Conservation (phyloP, 1,140 invertebrate genomes). For the Frieseomelitta varia region DNA sequence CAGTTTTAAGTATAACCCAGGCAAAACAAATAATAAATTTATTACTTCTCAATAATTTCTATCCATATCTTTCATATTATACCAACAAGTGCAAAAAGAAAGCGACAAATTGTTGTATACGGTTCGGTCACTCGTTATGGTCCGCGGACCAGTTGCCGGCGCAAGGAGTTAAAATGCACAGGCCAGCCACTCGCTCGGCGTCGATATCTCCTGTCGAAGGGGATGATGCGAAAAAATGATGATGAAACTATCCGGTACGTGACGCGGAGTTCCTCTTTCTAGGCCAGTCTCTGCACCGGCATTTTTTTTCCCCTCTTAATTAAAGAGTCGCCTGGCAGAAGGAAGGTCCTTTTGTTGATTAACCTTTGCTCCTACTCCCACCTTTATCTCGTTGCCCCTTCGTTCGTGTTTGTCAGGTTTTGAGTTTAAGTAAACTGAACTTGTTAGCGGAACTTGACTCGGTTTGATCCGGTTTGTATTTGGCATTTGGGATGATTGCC, state of each 20-base stretch:
- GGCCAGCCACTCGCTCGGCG: background rate
- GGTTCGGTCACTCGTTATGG: too few relatives aligned
- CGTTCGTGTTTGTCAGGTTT: too few relatives aligned
- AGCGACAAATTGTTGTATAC: too few relatives aligned
- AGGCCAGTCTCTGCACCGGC: background rate
- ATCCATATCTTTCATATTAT: too few relatives aligned
- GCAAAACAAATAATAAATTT: too few relatives aligned
- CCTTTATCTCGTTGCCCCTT: background rate
- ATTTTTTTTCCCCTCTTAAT: background rate
- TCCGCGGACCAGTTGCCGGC: too few relatives aligned
- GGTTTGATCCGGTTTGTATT: background rate
- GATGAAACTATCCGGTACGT: background rate
- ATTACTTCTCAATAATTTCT: too few relatives aligned
- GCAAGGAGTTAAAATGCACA: constrained; percentile 3
- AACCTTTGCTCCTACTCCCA: background rate
- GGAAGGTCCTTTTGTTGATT: background rate
- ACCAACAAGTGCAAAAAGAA: too few relatives aligned
- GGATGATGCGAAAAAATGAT: background rate
- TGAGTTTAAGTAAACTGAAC: background rate
- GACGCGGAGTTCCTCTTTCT: background rate
- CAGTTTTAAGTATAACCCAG: too few relatives aligned
- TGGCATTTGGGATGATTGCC: background rate
- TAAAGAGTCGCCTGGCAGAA: constrained; percentile 7
- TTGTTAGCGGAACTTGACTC: background rate
- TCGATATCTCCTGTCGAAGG: background rate